Conservation (phyloP, 92 coral and sea anemone species). For the Paragorgia papillata region DNA sequence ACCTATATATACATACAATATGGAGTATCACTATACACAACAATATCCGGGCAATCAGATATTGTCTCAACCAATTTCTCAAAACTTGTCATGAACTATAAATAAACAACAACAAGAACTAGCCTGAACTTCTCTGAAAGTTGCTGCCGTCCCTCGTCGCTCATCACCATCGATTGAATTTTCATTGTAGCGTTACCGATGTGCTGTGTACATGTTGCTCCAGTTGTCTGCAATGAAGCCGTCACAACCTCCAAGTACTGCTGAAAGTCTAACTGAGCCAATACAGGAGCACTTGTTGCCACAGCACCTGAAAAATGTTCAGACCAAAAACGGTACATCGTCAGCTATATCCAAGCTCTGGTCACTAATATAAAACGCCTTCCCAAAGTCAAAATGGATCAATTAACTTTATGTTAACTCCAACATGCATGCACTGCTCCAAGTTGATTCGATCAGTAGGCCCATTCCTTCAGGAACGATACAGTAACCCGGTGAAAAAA, state of each 20-base stretch:
- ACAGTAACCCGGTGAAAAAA: too few species aligned
- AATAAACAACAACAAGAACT: too few species aligned
- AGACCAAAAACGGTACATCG: background rate
- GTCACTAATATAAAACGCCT: background rate
- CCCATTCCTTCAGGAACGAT: too few species aligned
- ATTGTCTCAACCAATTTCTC: too few species aligned
- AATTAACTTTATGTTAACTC: too few species aligned
- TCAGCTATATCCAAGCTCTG: background rate
- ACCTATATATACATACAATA: too few species aligned
- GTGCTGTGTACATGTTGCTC: conserved; percentile 71
- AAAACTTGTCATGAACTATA: too few species aligned
- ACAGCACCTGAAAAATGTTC: conserved; percentile 76
- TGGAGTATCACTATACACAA: too few species aligned
- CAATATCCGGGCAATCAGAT: too few species aligned
- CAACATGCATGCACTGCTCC: too few species aligned
- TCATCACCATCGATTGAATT: conserved; percentile 62
- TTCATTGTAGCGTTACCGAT: conserved; percentile 80
- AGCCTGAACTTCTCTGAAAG: conserved; percentile 73
- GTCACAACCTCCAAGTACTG: conserved; percentile 90
- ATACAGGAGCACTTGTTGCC: conserved; percentile 94
- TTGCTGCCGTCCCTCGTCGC: conserved; percentile 70
- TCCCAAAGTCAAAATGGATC: too few species aligned
- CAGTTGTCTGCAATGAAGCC: conserved; percentile 89
- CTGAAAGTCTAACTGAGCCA: conserved; percentile 80
- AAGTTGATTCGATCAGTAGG: too few species aligned